Conservation (phyloP, 2,797 vertebrate genomes). For the Aselliscus stoliczkanus region DNA sequence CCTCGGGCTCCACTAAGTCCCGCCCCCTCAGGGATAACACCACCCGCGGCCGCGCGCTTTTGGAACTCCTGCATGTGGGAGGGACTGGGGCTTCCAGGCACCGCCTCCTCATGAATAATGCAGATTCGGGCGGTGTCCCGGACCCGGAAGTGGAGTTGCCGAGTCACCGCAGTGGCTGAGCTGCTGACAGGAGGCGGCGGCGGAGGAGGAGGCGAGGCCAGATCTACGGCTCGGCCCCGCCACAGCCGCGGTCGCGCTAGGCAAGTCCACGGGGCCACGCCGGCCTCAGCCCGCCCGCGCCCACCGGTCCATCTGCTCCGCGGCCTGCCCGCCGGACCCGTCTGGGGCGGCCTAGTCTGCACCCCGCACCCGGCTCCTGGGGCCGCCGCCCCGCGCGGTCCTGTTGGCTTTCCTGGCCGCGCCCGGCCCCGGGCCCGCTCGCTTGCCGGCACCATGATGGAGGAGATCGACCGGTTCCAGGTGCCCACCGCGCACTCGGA, state of each 20-base stretch:
- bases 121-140: constrained; percentile 63
- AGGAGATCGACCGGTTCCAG: constrained; percentile 97
- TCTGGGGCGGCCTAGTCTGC: constrained; percentile 64
- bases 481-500: constrained; percentile 94
- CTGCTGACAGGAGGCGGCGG: constrained; percentile 82
- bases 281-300: background rate
- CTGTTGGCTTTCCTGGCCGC: constrained; percentile 57
- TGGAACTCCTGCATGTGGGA: background rate
- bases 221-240: constrained; percentile 53
- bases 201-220: constrained; percentile 63
- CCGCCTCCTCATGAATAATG: constrained; percentile 69
- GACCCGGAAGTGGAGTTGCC: constrained; percentile 90
- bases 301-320: background rate
- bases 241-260: constrained; percentile 37
- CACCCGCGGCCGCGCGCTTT: rapidly evolving
- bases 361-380: constrained; percentile 58
- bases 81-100: background rate
- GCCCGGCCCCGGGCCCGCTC: constrained; percentile 50
- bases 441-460: constrained; percentile 90
- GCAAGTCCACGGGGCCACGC: constrained; percentile 39
- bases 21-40: constrained; percentile 10
- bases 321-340: background rate
- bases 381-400: constrained; percentile 64
- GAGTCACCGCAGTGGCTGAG: constrained; percentile 90
- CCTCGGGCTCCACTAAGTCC: background rate